phyloP scores from a whole-genome alignment of 2,797 vertebrate genomes.

The Pipistrellus kuhlii region DNA sequence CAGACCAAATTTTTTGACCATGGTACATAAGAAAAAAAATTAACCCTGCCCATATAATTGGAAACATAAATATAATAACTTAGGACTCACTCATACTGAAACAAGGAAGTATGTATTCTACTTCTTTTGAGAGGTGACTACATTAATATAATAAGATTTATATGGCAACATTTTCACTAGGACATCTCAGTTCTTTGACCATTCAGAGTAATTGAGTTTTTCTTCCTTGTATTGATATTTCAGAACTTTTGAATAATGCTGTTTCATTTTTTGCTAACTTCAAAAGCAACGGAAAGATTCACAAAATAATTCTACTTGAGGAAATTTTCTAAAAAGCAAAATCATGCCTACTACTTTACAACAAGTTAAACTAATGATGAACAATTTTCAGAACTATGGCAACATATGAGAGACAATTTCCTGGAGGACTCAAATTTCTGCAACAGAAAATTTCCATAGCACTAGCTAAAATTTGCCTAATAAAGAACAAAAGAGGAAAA shows the following conservation, averaged over 20 bases:
- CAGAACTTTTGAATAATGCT: slow-evolving; percentile 16
- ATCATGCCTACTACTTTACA: slow-evolving; percentile 38
- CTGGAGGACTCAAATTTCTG: slow-evolving; percentile 35
- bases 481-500: slow-evolving; percentile 36
- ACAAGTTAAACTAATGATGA: slow-evolving; percentile 63
- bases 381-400: slow-evolving; percentile 55
- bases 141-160: neutral
- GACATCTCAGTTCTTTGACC: neutral
- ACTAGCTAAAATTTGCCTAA: slow-evolving; percentile 46
- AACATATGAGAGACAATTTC: slow-evolving; percentile 26
- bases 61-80: slow-evolving; percentile 9
- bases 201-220: slow-evolving; percentile 22
- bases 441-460: slow-evolving; percentile 45
- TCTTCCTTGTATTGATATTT: neutral
- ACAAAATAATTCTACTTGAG: slow-evolving; percentile 42
- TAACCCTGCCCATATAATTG: neutral
- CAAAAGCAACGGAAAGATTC: slow-evolving; percentile 47
- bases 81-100: neutral
- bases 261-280: slow-evolving; percentile 39
- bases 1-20: slow-evolving; percentile 25
- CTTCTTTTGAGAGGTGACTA: slow-evolving; percentile 21
- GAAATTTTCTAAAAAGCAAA: slow-evolving; percentile 53
- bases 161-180: neutral
- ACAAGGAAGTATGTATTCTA: neutral
- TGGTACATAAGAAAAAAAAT: neutral